Evolutionary conservation across 2,888 invertebrate genomes (phyloP).

Genomic region (Prosapia bicincta): DNA sequence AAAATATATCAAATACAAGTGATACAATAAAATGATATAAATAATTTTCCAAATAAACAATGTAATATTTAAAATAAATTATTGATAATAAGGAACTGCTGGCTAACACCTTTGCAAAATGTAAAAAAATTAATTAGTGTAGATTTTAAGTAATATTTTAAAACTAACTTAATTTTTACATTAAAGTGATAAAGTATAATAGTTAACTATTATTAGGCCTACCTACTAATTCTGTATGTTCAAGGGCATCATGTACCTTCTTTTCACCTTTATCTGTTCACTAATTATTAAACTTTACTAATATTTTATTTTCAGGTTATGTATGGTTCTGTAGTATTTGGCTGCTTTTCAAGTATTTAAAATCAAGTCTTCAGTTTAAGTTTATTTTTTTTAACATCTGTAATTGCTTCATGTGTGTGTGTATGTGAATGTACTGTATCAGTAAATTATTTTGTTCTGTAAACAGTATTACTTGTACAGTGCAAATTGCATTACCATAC

Average conservation of each 20-base stretch:
- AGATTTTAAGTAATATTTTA: neutral
- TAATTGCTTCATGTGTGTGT: neutral
- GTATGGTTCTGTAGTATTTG: constrained; percentile 2
- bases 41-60: no score
- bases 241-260: neutral
- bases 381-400: neutral
- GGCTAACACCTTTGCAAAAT: no score
- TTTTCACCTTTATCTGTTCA: neutral
- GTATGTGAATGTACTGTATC: neutral
- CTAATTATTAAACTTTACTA: neutral
- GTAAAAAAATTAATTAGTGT: no score
- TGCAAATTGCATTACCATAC: no score
- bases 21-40: no score
- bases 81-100: no score
- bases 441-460: neutral
- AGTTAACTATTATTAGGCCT: neutral
- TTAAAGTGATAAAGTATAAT: neutral
- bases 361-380: neutral
- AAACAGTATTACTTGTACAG: no score
- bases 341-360: neutral
- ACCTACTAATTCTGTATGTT: neutral
- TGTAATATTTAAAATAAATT: no score
- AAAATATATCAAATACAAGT: no score
- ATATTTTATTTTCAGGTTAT: neutral
- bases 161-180: neutral